A percentile compares a stretch with the other conserved stretches of the same genome.
These are phyloP conservation scores for Syngnathus floridae DNA, from an alignment of 2,113 vertebrate species.

Conservation along the genomic window DNA sequence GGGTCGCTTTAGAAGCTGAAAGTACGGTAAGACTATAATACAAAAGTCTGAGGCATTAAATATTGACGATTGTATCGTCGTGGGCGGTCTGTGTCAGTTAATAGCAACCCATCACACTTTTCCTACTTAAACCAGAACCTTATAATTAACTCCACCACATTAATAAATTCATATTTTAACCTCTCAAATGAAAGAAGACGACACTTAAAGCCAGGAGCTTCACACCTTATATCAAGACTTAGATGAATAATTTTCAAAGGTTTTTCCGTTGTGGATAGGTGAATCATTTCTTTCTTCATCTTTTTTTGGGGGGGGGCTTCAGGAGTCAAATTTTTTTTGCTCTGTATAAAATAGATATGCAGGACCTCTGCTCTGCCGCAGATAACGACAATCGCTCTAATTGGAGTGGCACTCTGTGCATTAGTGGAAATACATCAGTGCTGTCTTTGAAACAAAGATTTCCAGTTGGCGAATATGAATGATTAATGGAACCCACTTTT, in stretches of 20 bases:
- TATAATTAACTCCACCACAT: neutral
- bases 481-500: slow-evolving; percentile 64
- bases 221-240: neutral
- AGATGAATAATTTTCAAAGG: slow-evolving; percentile 25
- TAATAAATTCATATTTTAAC: slow-evolving; percentile 6
- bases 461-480: slow-evolving; percentile 48
- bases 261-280: slow-evolving; percentile 12
- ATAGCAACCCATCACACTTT: neutral
- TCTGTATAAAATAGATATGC: slow-evolving; percentile 15
- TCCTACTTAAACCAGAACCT: neutral
- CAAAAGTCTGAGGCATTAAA: neutral
- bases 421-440: slow-evolving; percentile 24
- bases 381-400: slow-evolving; percentile 41
- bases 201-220: slow-evolving; percentile 5
- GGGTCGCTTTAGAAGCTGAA: too few species aligned
- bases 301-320: neutral
- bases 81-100: neutral
- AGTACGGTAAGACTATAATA: neutral
- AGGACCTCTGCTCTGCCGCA: slow-evolving; percentile 14
- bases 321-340: slow-evolving; percentile 26
- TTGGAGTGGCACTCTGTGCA: slow-evolving; percentile 33
- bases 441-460: slow-evolving; percentile 37
- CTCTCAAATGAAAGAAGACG: neutral
- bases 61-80: neutral
- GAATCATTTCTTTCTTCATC: neutral